A percentile compares a stretch with the other conserved stretches of the same genome.
phyloP scores from a whole-genome alignment of 1,140 invertebrate genomes.

The Ceratitis capitata region DNA sequence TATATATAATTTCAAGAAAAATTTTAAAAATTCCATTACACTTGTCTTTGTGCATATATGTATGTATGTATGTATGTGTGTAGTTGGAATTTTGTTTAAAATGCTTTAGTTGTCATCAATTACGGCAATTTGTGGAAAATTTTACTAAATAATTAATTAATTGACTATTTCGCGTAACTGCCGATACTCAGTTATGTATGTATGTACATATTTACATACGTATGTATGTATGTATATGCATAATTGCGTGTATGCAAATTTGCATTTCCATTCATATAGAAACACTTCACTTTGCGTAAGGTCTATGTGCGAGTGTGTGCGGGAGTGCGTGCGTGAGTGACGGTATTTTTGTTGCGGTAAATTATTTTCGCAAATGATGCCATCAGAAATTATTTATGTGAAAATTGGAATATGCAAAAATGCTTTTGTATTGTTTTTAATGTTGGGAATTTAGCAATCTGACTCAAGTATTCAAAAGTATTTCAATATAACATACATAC shows the following conservation, averaged over 20 bases:
- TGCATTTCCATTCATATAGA: no score
- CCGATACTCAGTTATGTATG: background rate
- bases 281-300: no score
- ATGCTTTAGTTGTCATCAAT: conserved; percentile 34
- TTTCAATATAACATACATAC: no score
- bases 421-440: conserved; percentile 31
- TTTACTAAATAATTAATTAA: conserved; percentile 20
- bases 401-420: conserved; percentile 33
- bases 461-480: conserved; percentile 17
- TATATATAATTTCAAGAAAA: background rate
- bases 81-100: conserved; percentile 27
- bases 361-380: conserved; percentile 6
- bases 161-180: conserved; percentile 9
- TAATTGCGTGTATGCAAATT: background rate
- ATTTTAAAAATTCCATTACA: no score
- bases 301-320: background rate
- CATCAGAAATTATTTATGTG: conserved; percentile 28
- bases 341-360: conserved; percentile 1
- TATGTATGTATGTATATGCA: background rate
- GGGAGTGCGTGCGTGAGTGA: background rate
- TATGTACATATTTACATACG: background rate
- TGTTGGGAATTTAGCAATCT: conserved; percentile 13
- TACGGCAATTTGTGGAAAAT: conserved; percentile 22
- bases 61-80: background rate
- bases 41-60: background rate